Evolutionary conservation across 2,888 invertebrate genomes (phyloP), one percentile per base, ranked within the genome.

Genomic region (Machimus rusticus): DNA sequence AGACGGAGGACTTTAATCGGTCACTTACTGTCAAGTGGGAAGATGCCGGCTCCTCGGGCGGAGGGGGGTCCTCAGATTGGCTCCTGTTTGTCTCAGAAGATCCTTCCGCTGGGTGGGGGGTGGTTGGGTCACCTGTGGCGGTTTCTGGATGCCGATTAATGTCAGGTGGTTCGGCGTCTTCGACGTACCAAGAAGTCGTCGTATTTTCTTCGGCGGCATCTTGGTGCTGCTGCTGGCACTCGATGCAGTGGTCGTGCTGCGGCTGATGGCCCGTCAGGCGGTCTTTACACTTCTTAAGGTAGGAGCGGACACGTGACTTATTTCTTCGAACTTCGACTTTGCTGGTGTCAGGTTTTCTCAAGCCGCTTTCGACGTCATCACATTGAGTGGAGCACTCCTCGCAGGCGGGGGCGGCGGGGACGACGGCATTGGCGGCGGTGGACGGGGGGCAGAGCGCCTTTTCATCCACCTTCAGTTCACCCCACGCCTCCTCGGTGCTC

Each of bases 241-340:
- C 86, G 31, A 37, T 43, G 28, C 77, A 77, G 74, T 88, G 86
- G 84, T 89, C 87, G 88, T 88, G 57, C 31, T 78, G 57, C 37
- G 66, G 66, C 14, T 57, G 86, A 87, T 92, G 92, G 90, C 92
- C 92, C 89, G 92, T 91, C 90, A 93, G 90, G 87, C 92, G 92
- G 90, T 92, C 92, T 91, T 91, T 92, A 89, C 93, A 93, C 90
- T 91, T 92, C 89, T 91, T 91, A 46, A 93, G 90, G 91, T 93
- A 93, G 88, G 90, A 91, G 89, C 93, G 92, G 87, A 93, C 92
- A 90, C 92, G 92, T 90, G 92, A 92, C 91, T 92, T 93, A 90
- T 91, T 92, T 87, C 92, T 90, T 87, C 90, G 91, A 89, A 91
- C 90, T 86, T 89, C 89, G 66, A 84, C 76, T 55, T 87, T 86